Evolutionary conservation across 2,888 invertebrate species (phyloP).

Genomic region (Autographa pulchrina): DNA sequence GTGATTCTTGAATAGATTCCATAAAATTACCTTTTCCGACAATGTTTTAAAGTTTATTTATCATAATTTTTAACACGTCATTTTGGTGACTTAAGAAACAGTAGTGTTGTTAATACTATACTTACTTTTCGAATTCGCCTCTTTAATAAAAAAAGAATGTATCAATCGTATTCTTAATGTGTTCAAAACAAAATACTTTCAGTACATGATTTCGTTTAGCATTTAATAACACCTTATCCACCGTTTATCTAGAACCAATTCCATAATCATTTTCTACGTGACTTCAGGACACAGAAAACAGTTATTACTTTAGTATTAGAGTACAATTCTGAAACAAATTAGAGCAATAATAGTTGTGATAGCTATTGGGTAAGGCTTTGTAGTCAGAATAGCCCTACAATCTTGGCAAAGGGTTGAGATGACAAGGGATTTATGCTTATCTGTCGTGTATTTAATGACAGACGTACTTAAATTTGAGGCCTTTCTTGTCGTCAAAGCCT

Average conservation of each 20-base stretch:
- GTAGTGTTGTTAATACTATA: too few species aligned
- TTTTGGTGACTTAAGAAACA: too few species aligned
- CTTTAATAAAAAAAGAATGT: constrained; percentile 22
- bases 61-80: too few species aligned
- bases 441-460: not conserved
- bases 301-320: not conserved
- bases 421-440: not conserved
- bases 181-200: constrained; percentile 25
- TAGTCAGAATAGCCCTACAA: not conserved
- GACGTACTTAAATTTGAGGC: not conserved
- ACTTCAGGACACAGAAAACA: not conserved
- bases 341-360: not conserved
- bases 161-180: constrained; percentile 17
- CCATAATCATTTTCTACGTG: constrained; percentile 16
- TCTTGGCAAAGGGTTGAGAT: constrained; percentile 2
- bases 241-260: constrained; percentile 3
- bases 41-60: too few species aligned
- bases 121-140: not conserved
- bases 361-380: not conserved
- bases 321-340: not conserved
- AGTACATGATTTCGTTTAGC: constrained; percentile 17
- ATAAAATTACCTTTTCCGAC: too few species aligned
- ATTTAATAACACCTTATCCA: not conserved
- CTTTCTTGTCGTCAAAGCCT: not conserved
- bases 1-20: too few species aligned